A percentile compares a stretch with the other conserved stretches of the same genome.
These are phyloP conservation scores for Pteruthius melanotis DNA, from an alignment of 2,113 vertebrate genomes.

Conservation along the genomic window DNA sequence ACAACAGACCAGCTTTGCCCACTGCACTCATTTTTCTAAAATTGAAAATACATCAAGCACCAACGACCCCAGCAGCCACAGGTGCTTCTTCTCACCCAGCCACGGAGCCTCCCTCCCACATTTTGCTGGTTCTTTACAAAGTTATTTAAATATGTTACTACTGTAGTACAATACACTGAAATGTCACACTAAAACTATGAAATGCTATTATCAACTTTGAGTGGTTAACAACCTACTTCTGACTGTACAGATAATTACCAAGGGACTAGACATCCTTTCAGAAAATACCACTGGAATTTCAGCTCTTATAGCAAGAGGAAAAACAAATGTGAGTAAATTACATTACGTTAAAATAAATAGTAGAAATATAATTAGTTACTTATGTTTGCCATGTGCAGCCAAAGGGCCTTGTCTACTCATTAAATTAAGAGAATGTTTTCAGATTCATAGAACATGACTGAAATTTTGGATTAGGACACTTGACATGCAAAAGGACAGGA, in stretches of 20 bases:
- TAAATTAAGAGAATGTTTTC: not conserved
- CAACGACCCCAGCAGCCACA: not conserved
- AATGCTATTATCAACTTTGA: not conserved
- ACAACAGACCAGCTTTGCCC: not conserved
- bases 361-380: not conserved
- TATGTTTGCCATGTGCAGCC: not conserved
- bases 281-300: not conserved
- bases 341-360: constrained; percentile 34
- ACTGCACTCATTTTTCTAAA: not conserved
- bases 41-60: not conserved
- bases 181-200: not conserved
- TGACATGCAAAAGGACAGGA: not conserved
- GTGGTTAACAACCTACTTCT: not conserved
- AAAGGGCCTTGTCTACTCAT: not conserved
- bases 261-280: not conserved
- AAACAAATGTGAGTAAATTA: not conserved
- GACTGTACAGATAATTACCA: not conserved
- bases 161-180: not conserved
- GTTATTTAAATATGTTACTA: not conserved
- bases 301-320: not conserved
- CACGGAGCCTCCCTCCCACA: not conserved
- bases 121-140: not conserved
- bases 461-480: not conserved
- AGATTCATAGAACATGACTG: constrained; percentile 1
- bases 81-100: not conserved